Conservation (phyloP, 2,888 invertebrate genomes). For the Sesia bembeciformis region DNA sequence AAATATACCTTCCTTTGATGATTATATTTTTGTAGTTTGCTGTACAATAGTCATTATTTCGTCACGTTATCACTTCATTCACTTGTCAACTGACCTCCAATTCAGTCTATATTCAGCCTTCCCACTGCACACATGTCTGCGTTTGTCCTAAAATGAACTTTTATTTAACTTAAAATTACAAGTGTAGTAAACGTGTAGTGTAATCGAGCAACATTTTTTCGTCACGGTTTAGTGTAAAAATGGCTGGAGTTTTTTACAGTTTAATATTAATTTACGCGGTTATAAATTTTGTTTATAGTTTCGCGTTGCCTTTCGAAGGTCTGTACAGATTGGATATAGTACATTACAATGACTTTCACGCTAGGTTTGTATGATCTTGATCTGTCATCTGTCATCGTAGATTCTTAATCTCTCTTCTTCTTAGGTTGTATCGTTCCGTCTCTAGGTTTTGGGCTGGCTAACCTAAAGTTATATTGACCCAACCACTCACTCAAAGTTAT, state of each 20-base stretch:
- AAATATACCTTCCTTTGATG: too few relatives aligned
- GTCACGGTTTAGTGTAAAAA: neutral
- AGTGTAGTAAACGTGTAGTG: too few relatives aligned
- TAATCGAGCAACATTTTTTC: neutral
- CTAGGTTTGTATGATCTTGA: conserved; percentile 47
- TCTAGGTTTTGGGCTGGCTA: neutral
- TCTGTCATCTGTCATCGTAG: neutral
- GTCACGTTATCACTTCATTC: too few relatives aligned
- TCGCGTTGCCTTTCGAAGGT: conserved; percentile 48
- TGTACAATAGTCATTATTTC: too few relatives aligned
- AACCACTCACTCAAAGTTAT: too few relatives aligned
- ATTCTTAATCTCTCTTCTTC: neutral
- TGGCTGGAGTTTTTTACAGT: neutral
- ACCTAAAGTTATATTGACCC: neutral
- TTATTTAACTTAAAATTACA: too few relatives aligned
- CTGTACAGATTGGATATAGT: conserved; percentile 71
- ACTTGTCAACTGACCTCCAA: too few relatives aligned
- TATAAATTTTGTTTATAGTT: conserved; percentile 20
- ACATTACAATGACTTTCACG: conserved; percentile 75
- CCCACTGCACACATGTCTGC: too few relatives aligned
- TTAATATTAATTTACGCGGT: conserved; percentile 1
- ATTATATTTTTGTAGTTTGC: too few relatives aligned
- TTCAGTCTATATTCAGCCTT: too few relatives aligned
- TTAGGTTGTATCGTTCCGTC: neutral
- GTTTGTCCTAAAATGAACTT: too few relatives aligned